Evolutionary conservation across 2,797 vertebrate genomes (phyloP), one percentile per base, ranked within the genome.

Genomic region (Enteromius thamalakanensis): DNA sequence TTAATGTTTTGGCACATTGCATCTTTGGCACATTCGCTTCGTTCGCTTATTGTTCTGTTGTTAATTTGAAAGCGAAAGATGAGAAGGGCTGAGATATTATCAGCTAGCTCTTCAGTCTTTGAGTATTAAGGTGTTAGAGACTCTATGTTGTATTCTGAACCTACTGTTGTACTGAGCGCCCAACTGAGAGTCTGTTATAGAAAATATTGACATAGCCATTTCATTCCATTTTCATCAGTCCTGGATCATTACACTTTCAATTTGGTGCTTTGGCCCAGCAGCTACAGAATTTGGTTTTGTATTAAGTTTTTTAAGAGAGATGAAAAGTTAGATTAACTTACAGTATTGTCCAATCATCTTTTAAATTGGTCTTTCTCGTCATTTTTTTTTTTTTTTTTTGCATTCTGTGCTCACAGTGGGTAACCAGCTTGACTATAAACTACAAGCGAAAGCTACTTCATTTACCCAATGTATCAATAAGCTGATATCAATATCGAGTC

Each of bases 371-470:
- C 92, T 94, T 92, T 93, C 92, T 93, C 92, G 79, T 88, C 90
- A 79, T 26, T 26, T 26, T 26, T 26, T 26, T 26, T 26, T 26
- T 26, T 26, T 26, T 26, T 26, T 26, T 26, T 26, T 26, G 26
- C 65, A 51, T 70, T 80, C 42, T 60, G 40, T 45, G 23, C 81
- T 90, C 95, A 92, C 96, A 97, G 97, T 96, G 95, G 97, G 96
- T 93, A 98, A 97, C 96, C 98, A 98, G 95, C 96, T 97, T 91
- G 96, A 96, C 94, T 95, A 95, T 92, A 95, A 97, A 93, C 95
- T 96, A 92, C 96, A 97, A 93, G 94, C 92, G 65, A 82, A 67
- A 81, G 64, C 47, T 74, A 8, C 64, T 84, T 85, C 80, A 80
- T 87, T 89, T 87, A 79, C 34, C 84, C 77, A 71, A 29, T 81